Conservation (phyloP, 2,888 invertebrate genomes). For the Eupithecia inturbata region DNA sequence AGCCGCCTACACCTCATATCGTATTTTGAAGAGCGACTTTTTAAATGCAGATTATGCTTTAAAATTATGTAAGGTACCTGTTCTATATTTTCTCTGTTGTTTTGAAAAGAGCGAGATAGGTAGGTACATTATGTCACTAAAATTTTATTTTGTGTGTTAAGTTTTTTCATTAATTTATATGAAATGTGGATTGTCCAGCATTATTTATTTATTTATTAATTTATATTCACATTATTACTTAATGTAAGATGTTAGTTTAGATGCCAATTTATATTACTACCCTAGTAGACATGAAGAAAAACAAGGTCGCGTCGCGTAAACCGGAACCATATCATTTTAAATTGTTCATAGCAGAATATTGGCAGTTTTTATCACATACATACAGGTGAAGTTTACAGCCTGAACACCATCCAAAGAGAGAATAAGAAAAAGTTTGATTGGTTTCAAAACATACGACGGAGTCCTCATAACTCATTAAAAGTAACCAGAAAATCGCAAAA, state of each 20-base stretch:
- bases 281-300: too few relatives aligned
- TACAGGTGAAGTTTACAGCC: not conserved
- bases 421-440: conserved; percentile 79
- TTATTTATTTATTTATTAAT: too few relatives aligned
- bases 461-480: conserved; percentile 80
- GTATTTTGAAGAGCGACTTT: conserved; percentile 19
- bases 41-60: not conserved
- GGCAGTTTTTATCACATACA: not conserved
- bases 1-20: conserved; percentile 42
- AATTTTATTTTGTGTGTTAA: too few relatives aligned
- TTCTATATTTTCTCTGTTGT: not conserved
- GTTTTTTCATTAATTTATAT: too few relatives aligned
- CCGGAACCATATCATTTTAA: not conserved
- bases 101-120: not conserved
- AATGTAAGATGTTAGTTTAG: too few relatives aligned
- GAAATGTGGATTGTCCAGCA: too few relatives aligned
- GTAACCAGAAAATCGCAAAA: conserved; percentile 76
- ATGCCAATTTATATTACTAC: too few relatives aligned
- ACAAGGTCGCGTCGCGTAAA: too few relatives aligned
- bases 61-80: not conserved
- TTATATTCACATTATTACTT: too few relatives aligned
- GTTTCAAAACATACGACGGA: conserved; percentile 73
- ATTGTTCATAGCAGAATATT: not conserved
- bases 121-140: too few relatives aligned
- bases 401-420: conserved; percentile 9